Percentiles rank a stretch among this genome's conserved stretches.
phyloP scores from a whole-genome alignment of 2,797 vertebrate genomes.

The Spheniscus humboldti region DNA sequence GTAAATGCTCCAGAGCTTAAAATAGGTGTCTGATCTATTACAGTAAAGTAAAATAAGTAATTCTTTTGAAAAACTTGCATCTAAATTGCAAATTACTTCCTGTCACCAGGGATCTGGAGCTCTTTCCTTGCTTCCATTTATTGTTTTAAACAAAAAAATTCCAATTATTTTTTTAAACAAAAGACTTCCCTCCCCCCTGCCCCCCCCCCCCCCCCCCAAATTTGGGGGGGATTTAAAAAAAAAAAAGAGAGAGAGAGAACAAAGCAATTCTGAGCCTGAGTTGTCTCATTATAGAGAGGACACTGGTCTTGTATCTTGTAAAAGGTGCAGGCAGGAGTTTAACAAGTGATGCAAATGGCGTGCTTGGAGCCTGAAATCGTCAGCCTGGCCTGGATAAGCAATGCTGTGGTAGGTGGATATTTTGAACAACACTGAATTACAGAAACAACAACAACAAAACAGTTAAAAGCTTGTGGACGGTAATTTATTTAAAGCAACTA shows the following conservation, averaged over 20 bases:
- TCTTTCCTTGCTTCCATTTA: not conserved
- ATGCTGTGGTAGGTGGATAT: not conserved
- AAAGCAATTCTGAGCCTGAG: not conserved
- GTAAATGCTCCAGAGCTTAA: not conserved
- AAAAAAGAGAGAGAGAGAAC: not conserved
- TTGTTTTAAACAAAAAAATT: not conserved
- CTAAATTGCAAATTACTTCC: not conserved
- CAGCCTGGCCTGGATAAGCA: not conserved
- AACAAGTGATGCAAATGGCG: not conserved
- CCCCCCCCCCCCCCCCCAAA: too few species aligned
- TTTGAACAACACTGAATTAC: not conserved
- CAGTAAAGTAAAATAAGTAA: not conserved
- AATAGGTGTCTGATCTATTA: not conserved
- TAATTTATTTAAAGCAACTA: not conserved
- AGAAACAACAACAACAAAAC: not conserved
- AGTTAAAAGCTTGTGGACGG: not conserved
- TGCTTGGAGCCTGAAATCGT: not conserved
- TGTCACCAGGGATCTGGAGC: not conserved
- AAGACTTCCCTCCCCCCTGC: not conserved
- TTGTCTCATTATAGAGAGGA: not conserved
- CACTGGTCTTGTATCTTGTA: not conserved
- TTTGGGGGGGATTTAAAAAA: fast-evolving
- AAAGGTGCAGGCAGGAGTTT: not conserved
- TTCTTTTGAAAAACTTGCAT: not conserved
- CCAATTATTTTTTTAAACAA: not conserved